phyloP scores from a whole-genome alignment of 2,888 invertebrate genomes.

The Bruchidius siliquastri region DNA sequence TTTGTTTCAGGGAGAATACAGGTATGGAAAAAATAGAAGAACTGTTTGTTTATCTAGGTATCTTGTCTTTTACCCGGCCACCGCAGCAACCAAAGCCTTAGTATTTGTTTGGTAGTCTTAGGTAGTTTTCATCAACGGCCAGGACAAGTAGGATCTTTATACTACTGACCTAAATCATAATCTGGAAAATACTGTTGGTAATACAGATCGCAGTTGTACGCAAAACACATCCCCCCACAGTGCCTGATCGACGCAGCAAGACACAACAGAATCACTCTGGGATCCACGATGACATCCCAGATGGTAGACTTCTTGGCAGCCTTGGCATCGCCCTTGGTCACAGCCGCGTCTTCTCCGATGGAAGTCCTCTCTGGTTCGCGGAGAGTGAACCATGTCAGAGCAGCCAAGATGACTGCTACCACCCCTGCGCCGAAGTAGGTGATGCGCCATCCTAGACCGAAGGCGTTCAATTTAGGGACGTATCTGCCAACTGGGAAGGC shows the following conservation, averaged over 20 bases:
- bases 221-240: constrained; percentile 86
- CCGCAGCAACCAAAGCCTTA: too few species aligned
- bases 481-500: constrained; percentile 90
- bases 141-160: too few species aligned
- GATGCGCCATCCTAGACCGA: constrained; percentile 77
- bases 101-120: too few species aligned
- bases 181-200: constrained; percentile 86
- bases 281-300: constrained; percentile 74
- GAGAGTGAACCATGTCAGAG: constrained; percentile 69
- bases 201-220: constrained; percentile 86
- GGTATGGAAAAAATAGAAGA: too few species aligned
- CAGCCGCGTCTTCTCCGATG: constrained; percentile 59
- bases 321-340: constrained; percentile 31
- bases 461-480: constrained; percentile 68
- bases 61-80: too few species aligned
- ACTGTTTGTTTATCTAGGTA: too few species aligned
- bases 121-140: too few species aligned
- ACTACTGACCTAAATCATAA: constrained; percentile 70
- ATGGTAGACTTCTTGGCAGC: constrained; percentile 54
- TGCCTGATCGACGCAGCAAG: constrained; percentile 85
- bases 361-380: constrained; percentile 71
- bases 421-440: constrained; percentile 78
- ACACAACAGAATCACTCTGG: constrained; percentile 73
- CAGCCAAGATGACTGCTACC: constrained; percentile 66
- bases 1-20: too few species aligned